These are phyloP conservation scores for Ara ararauna DNA, from an alignment of 2,797 vertebrate genomes.

Conservation along the genomic window DNA sequence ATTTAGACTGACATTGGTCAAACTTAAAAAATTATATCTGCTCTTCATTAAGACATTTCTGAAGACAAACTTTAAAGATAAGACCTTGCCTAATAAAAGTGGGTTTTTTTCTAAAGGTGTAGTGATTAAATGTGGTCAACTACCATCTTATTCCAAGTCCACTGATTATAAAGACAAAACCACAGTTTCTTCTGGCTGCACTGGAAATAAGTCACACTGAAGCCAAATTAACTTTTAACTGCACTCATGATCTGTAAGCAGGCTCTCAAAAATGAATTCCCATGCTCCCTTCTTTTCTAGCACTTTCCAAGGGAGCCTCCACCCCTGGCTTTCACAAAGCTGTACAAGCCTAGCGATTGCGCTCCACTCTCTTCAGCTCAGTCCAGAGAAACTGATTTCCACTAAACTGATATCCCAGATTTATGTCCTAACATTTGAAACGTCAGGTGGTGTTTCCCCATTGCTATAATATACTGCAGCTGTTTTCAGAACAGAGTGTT, in stretches of 20 bases:
- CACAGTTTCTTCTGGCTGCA: not conserved
- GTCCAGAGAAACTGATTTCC: not conserved
- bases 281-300: not conserved
- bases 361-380: not conserved
- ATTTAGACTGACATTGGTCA: not conserved
- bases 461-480: not conserved
- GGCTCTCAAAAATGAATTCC: not conserved
- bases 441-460: slow-evolving; percentile 11
- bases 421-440: not conserved
- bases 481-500: not conserved
- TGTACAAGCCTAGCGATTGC: not conserved
- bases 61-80: not conserved
- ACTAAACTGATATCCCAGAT: not conserved
- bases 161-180: not conserved
- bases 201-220: not conserved
- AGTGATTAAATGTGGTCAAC: not conserved
- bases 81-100: not conserved
- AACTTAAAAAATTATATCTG: not conserved
- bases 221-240: not conserved
- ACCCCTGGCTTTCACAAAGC: not conserved
- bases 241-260: not conserved
- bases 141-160: not conserved
- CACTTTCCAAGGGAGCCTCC: not conserved
- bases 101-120: not conserved
- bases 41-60: not conserved